Evolutionary conservation across 92 coral and sea anemone species (phyloP).

Genomic region (Porites lobata): DNA sequence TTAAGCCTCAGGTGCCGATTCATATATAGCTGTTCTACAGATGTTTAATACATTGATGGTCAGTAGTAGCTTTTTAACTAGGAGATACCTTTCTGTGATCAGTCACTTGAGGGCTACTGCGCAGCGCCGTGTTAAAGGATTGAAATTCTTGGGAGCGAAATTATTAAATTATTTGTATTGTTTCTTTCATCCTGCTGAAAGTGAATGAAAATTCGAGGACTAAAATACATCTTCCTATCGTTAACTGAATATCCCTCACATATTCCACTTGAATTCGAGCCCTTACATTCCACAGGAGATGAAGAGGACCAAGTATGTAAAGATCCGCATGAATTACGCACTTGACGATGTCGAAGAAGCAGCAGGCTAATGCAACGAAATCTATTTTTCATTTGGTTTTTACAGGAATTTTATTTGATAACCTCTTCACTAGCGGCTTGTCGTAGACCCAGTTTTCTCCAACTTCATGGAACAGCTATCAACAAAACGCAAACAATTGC

Average conservation of each 20-base stretch:
- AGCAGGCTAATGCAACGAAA: not conserved
- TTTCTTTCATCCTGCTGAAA: not conserved
- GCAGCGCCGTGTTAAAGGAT: not conserved
- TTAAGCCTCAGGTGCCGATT: too few relatives aligned
- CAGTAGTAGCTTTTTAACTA: too few relatives aligned
- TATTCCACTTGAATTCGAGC: not conserved
- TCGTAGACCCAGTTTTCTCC: conserved; percentile 97
- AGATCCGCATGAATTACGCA: not conserved
- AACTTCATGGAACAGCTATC: conserved; percentile 88
- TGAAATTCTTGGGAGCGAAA: not conserved
- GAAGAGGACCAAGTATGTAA: not conserved
- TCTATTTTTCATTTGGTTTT: conserved; percentile 23
- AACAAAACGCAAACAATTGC: not conserved
- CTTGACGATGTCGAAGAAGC: not conserved
- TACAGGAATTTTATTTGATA: conserved; percentile 14
- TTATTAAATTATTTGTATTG: not conserved
- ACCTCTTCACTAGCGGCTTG: conserved; percentile 76
- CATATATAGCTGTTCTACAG: too few relatives aligned
- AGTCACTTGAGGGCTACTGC: too few relatives aligned
- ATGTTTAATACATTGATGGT: too few relatives aligned
- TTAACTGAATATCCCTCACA: not conserved
- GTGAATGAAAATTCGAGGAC: too few relatives aligned
- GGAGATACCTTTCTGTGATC: too few relatives aligned
- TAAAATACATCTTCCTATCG: not conserved
- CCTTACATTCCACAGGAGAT: not conserved